Evolutionary conservation across 1,140 invertebrate species (phyloP).

Genomic region (Bombus sylvicola): DNA sequence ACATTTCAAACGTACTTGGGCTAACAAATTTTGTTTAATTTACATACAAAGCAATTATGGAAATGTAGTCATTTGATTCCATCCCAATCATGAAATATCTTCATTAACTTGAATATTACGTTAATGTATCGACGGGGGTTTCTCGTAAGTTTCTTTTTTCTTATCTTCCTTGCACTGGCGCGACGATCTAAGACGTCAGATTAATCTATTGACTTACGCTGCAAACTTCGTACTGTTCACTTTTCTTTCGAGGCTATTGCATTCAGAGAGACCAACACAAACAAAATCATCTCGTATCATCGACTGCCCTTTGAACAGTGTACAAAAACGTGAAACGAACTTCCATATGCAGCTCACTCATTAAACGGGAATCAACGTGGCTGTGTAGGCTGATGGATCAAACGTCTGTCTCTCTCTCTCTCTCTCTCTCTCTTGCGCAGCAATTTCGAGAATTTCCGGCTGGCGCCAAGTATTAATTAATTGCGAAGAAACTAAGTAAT

Average conservation of each 20-base stretch:
- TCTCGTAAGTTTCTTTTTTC: no score
- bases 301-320: not conserved
- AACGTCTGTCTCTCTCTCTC: not conserved
- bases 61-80: not conserved
- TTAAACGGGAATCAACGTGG: conserved; percentile 26
- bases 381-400: not conserved
- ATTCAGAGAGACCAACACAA: not conserved
- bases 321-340: conserved; percentile 13
- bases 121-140: not conserved
- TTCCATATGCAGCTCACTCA: not conserved
- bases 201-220: not conserved
- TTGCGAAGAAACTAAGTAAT: conserved; percentile 6
- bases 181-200: no score
- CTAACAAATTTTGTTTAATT: not conserved
- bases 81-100: not conserved
- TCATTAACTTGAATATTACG: not conserved
- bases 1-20: no score
- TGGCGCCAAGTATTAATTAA: conserved; percentile 41
- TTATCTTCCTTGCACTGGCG: no score
- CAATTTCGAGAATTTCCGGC: conserved; percentile 49
- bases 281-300: not conserved
- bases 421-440: not conserved
- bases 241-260: not conserved
- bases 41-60: not conserved
- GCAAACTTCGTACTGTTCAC: not conserved